Evolutionary conservation across 2,797 vertebrate genomes (phyloP).

Genomic region (Clarias pachynema): DNA sequence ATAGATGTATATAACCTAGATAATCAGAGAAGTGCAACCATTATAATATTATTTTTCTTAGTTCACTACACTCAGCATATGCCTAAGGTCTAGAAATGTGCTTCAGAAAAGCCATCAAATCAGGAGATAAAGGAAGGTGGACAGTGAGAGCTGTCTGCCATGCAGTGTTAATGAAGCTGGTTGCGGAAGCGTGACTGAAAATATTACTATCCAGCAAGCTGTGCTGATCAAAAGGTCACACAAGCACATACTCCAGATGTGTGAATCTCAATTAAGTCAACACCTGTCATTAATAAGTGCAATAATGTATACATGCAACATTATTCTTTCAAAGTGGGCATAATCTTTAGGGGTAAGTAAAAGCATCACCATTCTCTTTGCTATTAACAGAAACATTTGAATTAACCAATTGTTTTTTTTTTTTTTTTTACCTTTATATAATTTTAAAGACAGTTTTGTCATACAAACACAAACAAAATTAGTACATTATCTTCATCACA

Average conservation of each 20-base stretch:
- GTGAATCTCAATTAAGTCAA: constrained; percentile 74
- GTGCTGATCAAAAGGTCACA: constrained; percentile 52
- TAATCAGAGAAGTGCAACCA: background rate
- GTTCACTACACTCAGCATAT: background rate
- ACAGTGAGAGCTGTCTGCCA: constrained; percentile 23
- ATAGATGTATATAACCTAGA: background rate
- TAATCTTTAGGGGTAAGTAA: background rate
- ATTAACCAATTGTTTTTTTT: background rate
- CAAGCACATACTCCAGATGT: constrained; percentile 69
- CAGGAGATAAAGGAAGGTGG: background rate
- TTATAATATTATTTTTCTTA: background rate
- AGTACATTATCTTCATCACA: background rate
- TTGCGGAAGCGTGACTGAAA: constrained; percentile 13
- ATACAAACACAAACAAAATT: background rate
- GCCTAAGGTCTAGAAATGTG: background rate
- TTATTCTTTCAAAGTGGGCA: constrained; percentile 40
- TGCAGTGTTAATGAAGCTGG: constrained; percentile 30
- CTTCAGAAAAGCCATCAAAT: background rate
- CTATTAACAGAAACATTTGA: constrained; percentile 7
- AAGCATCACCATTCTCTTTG: background rate
- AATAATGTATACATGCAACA: constrained; percentile 71
- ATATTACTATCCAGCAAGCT: constrained; percentile 42
- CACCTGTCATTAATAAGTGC: constrained; percentile 66
- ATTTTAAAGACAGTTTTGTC: background rate
- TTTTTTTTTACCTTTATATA: background rate